Base-by-base conservation (phyloP, 2,888 invertebrate species). In the Alloplasta piceator region DNA sequence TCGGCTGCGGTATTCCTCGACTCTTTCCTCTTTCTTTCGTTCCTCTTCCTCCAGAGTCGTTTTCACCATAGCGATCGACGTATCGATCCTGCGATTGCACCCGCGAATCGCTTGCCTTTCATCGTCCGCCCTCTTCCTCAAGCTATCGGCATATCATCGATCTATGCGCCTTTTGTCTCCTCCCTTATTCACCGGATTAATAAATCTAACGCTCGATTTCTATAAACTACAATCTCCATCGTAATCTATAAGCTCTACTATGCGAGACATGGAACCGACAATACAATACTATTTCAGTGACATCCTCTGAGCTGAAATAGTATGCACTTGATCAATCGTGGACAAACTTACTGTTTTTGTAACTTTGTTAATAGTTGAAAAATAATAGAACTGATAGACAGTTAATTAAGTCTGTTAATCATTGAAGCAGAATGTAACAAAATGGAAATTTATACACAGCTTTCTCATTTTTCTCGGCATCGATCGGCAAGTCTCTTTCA, bases 81-180 rank as follows among this genome's bases (percentile, higher is more conserved):
- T 71, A 81, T 81, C 81, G 82, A 82, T 82, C 78, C 70, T 70
- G 67, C 71, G 77, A 80, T 77, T 81, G 68, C 36, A 14, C 50
- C 6, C 10, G 26, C 36, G 71, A 72, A 78, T 82, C 78, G 78
- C 71, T 78, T 71, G 82, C 82, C 50, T 78, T 82, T 67, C 74
- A 72, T 78, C 74, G 71, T 61, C 66, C 26, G 61, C 41, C 46
- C 6, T 10, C 12, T 6, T 56, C 26, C 56, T 12, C 16, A n/a
- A 67, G 9, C 9, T 2, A 63, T 9, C 4, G 67, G 74, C 56
- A 58, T 78, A 82, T 82, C 78, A 58, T 71, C 71, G 78, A 82
- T 78, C 78, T 71, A 63, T 75, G 58, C 52, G 36, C 60, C 71
- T 78, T 78, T 78, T 75, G 75, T 75, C 71, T 71, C 63, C 12